Conservation (phyloP, 1,140 invertebrate species). For the Ips nitidus region DNA sequence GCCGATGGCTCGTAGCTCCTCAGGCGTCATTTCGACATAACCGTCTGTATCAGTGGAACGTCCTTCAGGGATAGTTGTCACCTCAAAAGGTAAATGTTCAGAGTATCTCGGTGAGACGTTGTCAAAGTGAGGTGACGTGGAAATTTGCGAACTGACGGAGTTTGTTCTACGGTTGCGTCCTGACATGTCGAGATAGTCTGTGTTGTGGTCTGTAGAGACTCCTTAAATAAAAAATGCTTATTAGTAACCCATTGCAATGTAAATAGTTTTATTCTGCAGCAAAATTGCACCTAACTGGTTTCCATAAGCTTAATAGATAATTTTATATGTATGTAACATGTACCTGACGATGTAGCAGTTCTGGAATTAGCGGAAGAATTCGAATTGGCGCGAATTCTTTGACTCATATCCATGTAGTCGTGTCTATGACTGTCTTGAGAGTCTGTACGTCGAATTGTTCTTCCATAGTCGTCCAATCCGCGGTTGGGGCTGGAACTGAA, state of each 20-base stretch:
- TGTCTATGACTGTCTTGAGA: slow-evolving; percentile 24
- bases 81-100: not conserved
- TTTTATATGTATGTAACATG: too few relatives aligned
- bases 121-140: slow-evolving; percentile 36
- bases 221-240: not conserved
- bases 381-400: slow-evolving; percentile 28
- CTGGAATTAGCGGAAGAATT: slow-evolving; percentile 26
- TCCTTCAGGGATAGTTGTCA: not conserved
- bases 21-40: slow-evolving; percentile 64
- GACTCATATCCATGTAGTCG: slow-evolving; percentile 54
- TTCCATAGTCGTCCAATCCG: not conserved
- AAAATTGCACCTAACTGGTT: too few relatives aligned
- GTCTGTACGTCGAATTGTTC: not conserved
- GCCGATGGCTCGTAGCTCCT: slow-evolving; percentile 21
- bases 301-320: too few relatives aligned
- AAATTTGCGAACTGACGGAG: slow-evolving; percentile 43
- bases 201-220: slow-evolving; percentile 13
- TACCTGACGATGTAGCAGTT: slow-evolving; percentile 27
- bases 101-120: not conserved
- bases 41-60: not conserved
- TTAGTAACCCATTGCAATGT: too few relatives aligned
- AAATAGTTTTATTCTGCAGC: too few relatives aligned
- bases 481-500: slow-evolving; percentile 22
- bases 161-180: slow-evolving; percentile 50
- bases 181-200: slow-evolving; percentile 40